phyloP scores from a whole-genome alignment of 2,888 invertebrate genomes.

The Branchipolynoe longqiensis region DNA sequence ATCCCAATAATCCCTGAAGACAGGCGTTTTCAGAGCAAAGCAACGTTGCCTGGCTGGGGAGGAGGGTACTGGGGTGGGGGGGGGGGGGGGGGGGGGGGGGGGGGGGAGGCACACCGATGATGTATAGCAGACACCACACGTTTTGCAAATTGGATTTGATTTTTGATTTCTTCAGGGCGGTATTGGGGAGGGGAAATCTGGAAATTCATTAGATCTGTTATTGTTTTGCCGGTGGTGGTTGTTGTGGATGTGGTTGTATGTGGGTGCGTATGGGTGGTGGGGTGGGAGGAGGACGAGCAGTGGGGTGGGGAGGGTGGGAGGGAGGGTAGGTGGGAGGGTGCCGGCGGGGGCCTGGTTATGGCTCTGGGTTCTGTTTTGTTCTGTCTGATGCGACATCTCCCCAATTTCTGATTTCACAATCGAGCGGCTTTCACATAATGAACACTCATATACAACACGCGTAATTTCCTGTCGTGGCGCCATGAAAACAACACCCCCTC shows the following conservation, averaged over 20 bases:
- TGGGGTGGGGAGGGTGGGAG: no score
- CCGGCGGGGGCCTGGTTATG: no score
- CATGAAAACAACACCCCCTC: background rate
- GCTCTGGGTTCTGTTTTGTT: no score
- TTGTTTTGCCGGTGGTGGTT: slow-evolving; percentile 1
- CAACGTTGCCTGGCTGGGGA: background rate
- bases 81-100: background rate
- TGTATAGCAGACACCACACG: slow-evolving; percentile 16
- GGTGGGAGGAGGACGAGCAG: no score
- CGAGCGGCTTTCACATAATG: slow-evolving; percentile 8
- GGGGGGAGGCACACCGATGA: background rate
- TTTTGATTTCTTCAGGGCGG: slow-evolving; percentile 15
- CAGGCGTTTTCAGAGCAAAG: slow-evolving; percentile 10
- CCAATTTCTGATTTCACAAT: slow-evolving; percentile 53
- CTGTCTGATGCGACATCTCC: no score
- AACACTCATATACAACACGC: slow-evolving; percentile 39
- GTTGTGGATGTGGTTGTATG: background rate
- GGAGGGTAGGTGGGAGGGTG: no score
- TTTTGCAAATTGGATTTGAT: slow-evolving; percentile 30
- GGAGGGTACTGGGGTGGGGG: no score
- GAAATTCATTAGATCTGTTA: slow-evolving; percentile 46
- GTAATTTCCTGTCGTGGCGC: slow-evolving; percentile 37
- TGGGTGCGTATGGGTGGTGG: no score
- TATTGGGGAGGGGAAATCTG: slow-evolving; percentile 35
- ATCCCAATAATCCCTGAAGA: slow-evolving; percentile 39